Evolutionary conservation across 2,888 invertebrate genomes (phyloP).

Genomic region (Tetranychus truncatus): DNA sequence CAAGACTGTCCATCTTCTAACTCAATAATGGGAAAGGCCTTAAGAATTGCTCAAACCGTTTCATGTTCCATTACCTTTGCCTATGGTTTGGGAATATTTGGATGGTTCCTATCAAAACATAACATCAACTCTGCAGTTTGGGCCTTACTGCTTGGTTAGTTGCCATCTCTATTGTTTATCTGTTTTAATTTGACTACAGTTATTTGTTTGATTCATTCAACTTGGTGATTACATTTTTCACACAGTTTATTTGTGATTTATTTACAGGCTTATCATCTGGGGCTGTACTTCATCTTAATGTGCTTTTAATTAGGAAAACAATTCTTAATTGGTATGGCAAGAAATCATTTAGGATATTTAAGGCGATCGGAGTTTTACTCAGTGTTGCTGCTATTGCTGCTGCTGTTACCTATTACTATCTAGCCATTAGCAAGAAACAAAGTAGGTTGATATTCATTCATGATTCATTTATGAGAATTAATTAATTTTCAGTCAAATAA

Average conservation of each 20-base stretch:
- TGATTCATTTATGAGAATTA: background rate
- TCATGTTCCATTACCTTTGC: background rate
- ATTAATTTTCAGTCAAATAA: background rate
- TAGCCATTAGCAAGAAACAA: background rate
- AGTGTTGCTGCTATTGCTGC: background rate
- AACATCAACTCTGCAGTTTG: background rate
- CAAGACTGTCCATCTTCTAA: background rate
- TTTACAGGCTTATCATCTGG: background rate
- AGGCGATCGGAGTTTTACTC: background rate
- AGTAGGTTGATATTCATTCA: background rate
- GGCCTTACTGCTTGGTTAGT: background rate
- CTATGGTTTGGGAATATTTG: background rate
- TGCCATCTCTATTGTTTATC: too few species aligned
- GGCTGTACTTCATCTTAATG: background rate
- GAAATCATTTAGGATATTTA: background rate
- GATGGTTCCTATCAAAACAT: background rate
- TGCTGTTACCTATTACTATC: background rate
- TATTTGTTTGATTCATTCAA: background rate
- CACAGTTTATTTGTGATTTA: background rate
- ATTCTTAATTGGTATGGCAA: background rate
- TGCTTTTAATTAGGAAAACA: background rate
- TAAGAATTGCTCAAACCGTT: background rate
- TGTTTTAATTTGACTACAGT: background rate
- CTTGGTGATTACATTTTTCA: background rate
- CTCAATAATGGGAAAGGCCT: background rate